A percentile compares a stretch with the other conserved stretches of the same genome.
Evolutionary conservation across 2,888 invertebrate genomes (phyloP).

Genomic region (Creontiades dilutus): DNA sequence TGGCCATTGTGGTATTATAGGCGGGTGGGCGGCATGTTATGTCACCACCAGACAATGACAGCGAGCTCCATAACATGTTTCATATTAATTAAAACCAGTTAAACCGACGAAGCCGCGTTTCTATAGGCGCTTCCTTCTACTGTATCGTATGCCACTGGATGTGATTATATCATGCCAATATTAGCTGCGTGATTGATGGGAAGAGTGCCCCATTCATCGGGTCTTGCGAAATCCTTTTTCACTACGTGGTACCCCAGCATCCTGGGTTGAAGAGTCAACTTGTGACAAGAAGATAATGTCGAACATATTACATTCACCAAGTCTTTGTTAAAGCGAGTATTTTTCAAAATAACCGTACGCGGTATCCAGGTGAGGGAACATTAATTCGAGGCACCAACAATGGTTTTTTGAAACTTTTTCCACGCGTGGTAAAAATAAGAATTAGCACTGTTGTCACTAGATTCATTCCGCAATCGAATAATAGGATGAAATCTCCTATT

Average conservation of each 20-base stretch:
- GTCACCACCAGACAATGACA: constrained; percentile 61
- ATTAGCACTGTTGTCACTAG: too few species aligned
- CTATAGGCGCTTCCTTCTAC: constrained; percentile 54
- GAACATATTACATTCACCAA: neutral
- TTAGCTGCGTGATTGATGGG: constrained; percentile 59
- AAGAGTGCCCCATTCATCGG: neutral
- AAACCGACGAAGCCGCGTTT: constrained; percentile 47
- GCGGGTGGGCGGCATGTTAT: constrained; percentile 54
- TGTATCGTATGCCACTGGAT: neutral
- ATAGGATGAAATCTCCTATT: too few species aligned
- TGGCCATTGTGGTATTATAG: constrained; percentile 64
- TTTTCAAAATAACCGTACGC: too few species aligned
- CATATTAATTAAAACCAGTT: constrained; percentile 63
- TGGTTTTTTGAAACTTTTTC: too few species aligned
- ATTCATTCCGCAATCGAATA: too few species aligned
- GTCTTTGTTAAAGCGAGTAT: too few species aligned
- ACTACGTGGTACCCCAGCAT: neutral
- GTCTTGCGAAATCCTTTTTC: neutral
- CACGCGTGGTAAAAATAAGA: too few species aligned
- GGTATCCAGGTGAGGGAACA: too few species aligned
- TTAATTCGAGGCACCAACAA: too few species aligned
- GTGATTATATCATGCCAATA: constrained; percentile 54
- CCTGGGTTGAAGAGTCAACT: neutral
- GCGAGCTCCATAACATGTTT: constrained; percentile 53
- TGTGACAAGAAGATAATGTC: neutral